A percentile compares a stretch with the other conserved stretches of the same genome.
Conservation (phyloP, 2,888 invertebrate species). For the Heteropelma amictum region DNA sequence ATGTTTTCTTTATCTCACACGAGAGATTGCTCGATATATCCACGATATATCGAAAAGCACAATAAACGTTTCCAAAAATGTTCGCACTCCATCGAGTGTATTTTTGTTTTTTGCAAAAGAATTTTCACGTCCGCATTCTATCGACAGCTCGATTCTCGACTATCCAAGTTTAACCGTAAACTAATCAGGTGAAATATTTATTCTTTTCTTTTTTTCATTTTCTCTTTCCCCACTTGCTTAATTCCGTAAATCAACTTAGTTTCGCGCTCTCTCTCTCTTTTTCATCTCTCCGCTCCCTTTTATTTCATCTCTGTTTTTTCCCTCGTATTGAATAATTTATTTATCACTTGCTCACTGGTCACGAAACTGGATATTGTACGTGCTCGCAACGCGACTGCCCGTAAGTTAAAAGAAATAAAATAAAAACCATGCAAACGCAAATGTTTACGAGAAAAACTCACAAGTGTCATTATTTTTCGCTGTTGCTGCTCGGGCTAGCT, state of each 20-base stretch:
- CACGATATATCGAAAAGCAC: too few species aligned
- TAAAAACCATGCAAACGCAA: background rate
- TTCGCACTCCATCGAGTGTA: too few species aligned
- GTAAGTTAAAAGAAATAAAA: constrained; percentile 67
- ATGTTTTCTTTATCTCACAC: too few species aligned
- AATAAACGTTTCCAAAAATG: too few species aligned
- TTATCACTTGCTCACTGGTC: constrained; percentile 61
- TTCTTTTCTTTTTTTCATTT: background rate
- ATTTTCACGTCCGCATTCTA: background rate
- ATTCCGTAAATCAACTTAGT: too few species aligned
- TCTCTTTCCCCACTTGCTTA: constrained; percentile 37
- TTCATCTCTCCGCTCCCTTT: constrained; percentile 7
- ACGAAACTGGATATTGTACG: constrained; percentile 60
- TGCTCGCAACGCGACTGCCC: constrained; percentile 64
- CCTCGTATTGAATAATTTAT: constrained; percentile 62
- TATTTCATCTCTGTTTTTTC: constrained; percentile 43
- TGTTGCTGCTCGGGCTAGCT: constrained; percentile 22
- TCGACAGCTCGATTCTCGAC: constrained; percentile 34
- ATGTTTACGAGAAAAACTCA: background rate
- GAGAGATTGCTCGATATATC: too few species aligned
- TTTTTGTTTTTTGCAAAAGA: too few species aligned
- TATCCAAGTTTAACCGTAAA: background rate
- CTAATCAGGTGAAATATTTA: background rate
- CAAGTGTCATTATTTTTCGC: constrained; percentile 13
- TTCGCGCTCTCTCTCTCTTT: too few species aligned